These are phyloP conservation scores for Meda fulgida DNA, from an alignment of 2,797 vertebrate species.

Conservation along the genomic window DNA sequence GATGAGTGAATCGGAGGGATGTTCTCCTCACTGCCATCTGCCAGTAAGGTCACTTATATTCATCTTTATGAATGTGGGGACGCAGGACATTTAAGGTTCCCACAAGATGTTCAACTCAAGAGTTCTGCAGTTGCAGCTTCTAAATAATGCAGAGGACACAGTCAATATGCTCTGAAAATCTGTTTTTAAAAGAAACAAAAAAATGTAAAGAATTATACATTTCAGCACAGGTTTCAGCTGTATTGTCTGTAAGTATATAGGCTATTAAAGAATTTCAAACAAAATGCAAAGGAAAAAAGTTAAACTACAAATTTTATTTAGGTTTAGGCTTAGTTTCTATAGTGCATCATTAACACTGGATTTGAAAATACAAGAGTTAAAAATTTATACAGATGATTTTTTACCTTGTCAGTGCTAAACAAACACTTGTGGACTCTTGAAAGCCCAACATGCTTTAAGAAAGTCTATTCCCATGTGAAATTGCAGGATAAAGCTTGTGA, in stretches of 20 bases:
- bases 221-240: not conserved
- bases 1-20: conserved; percentile 72
- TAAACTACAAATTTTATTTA: not conserved
- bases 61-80: conserved; percentile 33
- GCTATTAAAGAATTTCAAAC: not conserved
- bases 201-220: not conserved
- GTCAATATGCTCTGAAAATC: not conserved
- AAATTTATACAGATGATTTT: too few species aligned
- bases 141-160: not conserved
- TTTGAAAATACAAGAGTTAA: not conserved
- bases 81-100: conserved; percentile 1
- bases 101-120: conserved; percentile 29
- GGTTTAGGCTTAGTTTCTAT: not conserved
- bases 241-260: not conserved
- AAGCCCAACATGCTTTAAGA: not conserved
- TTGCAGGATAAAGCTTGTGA: not conserved
- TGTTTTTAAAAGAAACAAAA: not conserved
- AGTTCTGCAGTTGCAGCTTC: not conserved
- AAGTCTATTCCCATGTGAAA: not conserved
- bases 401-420: too few species aligned
- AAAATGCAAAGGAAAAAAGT: not conserved
- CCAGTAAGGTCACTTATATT: conserved; percentile 64
- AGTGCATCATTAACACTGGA: not conserved
- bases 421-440: not conserved
- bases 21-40: conserved; percentile 66